Percentiles rank a stretch among this genome's conserved stretches.
Evolutionary conservation across 2,888 invertebrate species (phyloP).

Genomic region (Pristionchus fissidentatus): DNA sequence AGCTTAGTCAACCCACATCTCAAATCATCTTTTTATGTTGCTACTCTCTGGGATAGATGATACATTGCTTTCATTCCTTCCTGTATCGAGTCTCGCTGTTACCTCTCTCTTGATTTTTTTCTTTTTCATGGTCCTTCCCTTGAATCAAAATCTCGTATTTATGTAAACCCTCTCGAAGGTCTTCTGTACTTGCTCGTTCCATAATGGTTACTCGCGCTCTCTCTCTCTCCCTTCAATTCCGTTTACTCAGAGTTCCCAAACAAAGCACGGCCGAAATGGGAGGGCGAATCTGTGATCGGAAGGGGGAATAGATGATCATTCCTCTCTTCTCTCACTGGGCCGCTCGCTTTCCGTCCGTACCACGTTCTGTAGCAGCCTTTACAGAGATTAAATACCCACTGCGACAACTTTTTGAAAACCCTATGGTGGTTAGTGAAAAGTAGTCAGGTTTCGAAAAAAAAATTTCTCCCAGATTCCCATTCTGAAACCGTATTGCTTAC

Average conservation of each 20-base stretch:
- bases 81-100: not conserved
- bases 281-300: slow-evolving; percentile 25
- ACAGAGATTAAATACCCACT: no score
- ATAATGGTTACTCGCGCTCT: not conserved
- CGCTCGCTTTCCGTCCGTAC: slow-evolving; percentile 21
- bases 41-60: slow-evolving; percentile 3
- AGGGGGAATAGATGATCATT: slow-evolving; percentile 20
- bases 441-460: no score
- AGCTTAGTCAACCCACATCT: slow-evolving; percentile 22
- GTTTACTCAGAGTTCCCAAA: slow-evolving; percentile 39
- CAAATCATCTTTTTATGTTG: slow-evolving; percentile 37
- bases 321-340: not conserved
- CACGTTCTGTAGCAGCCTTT: slow-evolving; percentile 34
- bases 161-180: not conserved
- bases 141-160: not conserved
- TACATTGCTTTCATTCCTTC: no score
- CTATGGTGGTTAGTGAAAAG: no score
- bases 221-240: not conserved
- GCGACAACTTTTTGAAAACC: no score
- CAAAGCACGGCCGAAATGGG: no score
- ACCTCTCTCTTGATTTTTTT: not conserved
- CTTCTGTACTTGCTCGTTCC: not conserved
- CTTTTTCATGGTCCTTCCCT: not conserved
- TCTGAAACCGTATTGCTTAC: no score
- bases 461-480: no score